Base-by-base conservation (phyloP, 2,888 invertebrate species). In the Cacoxenus indagator region DNA sequence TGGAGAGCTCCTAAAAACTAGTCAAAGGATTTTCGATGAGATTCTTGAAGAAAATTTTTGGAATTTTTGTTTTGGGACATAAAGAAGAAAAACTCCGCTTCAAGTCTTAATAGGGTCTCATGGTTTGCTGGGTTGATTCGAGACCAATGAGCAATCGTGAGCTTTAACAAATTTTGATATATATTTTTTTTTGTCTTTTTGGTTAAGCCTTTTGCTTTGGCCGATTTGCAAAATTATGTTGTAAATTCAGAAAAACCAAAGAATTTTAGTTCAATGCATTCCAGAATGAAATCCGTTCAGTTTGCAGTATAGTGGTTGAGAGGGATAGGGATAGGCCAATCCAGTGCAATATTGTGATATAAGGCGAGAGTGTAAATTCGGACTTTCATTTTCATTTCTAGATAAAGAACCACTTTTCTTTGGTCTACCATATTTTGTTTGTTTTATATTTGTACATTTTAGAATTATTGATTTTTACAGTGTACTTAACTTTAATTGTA, bases 331-430 rank as follows among this genome's bases (percentile, higher is more conserved):
- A 77, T 81, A 86, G 87, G 87, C 87, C 87, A 85, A 75, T 81
- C 81, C 61, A 82, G 87, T 87, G 87, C 87, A 87, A 87, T 87
- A 87, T 83, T 87, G 87, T 87, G 86, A 87, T 86, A 86, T 83
- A 55, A 48, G 27, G 4, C 27, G 22, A 43, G 14, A 45, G 8
- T 31, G 11, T 62, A 6, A 45, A 43, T 43, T 22, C 45, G n/a
- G 22, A 5, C 19, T 19, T 24, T 55, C 9, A 27, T 45, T 45
- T 62, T 29, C 17, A n/a, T 45, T 19, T 19, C 26, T 62, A 62
- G 61, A 43, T 43, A 62, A 55, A 62, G 11, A 51, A 51, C 14
- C 22, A 17, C 19, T 54, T 43, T 9, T 11, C n/a, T 51, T 51
- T 51, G 17, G 19, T 51, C 22, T n/a, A n/a, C n/a, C 24, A 46